phyloP scores from a whole-genome alignment of 1,140 invertebrate species.

The Prorops nasuta region DNA sequence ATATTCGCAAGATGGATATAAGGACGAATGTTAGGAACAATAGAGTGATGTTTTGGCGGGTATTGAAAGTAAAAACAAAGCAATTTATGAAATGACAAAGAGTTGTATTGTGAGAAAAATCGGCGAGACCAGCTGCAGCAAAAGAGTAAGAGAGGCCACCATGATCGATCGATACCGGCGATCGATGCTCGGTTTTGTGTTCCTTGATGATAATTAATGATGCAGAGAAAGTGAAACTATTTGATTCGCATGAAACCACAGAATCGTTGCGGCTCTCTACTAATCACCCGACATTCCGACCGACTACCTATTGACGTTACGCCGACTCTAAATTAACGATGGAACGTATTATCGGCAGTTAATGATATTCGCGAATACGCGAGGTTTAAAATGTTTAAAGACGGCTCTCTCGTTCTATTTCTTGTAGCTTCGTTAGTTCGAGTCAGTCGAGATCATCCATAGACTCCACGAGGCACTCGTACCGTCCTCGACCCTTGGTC shows the following conservation, averaged over 20 bases:
- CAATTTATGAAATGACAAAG: too few relatives aligned
- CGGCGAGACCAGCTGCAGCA: conserved; percentile 36
- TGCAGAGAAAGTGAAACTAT: too few relatives aligned
- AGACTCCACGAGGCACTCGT: too few relatives aligned
- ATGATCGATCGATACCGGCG: conserved; percentile 30
- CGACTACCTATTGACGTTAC: conserved; percentile 14
- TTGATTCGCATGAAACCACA: conserved; percentile 19
- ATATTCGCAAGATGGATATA: too few relatives aligned
- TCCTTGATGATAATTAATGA: background rate
- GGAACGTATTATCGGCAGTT: conserved; percentile 19
- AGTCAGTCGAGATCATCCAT: too few relatives aligned
- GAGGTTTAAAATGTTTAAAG: conserved; percentile 7
- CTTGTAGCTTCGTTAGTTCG: background rate
- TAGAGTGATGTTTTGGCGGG: too few relatives aligned
- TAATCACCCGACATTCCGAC: conserved; percentile 15
- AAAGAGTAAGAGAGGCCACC: conserved; percentile 10
- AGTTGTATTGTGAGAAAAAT: conserved; percentile 18
- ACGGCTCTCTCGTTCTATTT: conserved; percentile 13
- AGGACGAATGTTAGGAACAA: too few relatives aligned
- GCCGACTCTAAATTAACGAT: conserved; percentile 13
- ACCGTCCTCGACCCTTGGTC: too few relatives aligned
- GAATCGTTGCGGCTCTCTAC: conserved; percentile 18
- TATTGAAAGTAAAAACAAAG: too few relatives aligned
- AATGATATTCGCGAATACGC: conserved; percentile 22
- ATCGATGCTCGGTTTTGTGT: conserved; percentile 16